These are phyloP conservation scores for Atherinomorus stipes DNA, from an alignment of 2,113 vertebrate genomes.

Conservation along the genomic window DNA sequence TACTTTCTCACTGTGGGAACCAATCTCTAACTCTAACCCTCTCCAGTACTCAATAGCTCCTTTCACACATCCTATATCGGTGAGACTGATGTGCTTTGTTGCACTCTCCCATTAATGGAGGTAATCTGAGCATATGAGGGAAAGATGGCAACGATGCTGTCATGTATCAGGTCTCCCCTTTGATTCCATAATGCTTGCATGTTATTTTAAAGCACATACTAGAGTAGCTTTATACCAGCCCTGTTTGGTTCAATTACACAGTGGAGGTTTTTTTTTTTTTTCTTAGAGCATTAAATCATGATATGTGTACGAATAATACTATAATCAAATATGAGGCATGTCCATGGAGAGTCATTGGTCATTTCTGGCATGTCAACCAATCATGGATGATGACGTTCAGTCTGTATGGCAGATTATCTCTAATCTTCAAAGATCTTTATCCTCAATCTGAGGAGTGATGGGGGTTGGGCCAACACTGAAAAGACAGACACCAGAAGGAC, in stretches of 20 bases:
- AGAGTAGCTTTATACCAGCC: background rate
- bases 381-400: constrained; percentile 67
- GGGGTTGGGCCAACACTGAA: constrained; percentile 55
- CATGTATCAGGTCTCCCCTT: background rate
- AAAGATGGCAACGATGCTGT: background rate
- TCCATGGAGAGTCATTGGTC: constrained; percentile 36
- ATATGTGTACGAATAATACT: background rate
- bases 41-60: background rate
- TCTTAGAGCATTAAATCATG: background rate
- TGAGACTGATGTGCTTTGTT: background rate
- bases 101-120: background rate
- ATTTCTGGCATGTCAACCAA: constrained; percentile 60
- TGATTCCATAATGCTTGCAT: background rate
- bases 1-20: constrained; percentile 39
- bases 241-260: background rate
- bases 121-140: background rate
- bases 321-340: constrained; percentile 2
- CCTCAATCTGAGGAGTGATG: constrained; percentile 62
- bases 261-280: background rate
- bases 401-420: constrained; percentile 81
- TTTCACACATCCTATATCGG: background rate
- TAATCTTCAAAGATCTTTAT: constrained; percentile 83
- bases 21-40: background rate
- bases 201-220: background rate
- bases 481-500: constrained; percentile 28